Base-by-base conservation (phyloP, 2,888 invertebrate genomes). In the Biston stratarius region DNA sequence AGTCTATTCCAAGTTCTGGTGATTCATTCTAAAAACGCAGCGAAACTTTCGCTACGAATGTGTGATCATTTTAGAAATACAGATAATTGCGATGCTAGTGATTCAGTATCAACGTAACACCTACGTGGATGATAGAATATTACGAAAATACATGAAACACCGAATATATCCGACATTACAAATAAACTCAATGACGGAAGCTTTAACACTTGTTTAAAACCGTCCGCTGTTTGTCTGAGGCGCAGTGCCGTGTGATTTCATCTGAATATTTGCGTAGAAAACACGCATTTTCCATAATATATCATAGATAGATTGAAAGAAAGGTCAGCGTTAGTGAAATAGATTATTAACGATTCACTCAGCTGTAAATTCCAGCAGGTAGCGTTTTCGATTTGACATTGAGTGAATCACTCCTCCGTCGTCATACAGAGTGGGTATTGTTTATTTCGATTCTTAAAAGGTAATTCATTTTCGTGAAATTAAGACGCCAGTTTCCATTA, bases 41-140 rank as follows among this genome's bases (percentile, higher is more conserved):
- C 73, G 77, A 78, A 24, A 69, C 67, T 70, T 75, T 79, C 80
- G 24, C 49, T 51, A 59, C 49, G 78, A 82, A 80, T 80, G 82
- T 72, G 78, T 53, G 47, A 55, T 69, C 53, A 63, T 69, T 66
- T 71, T 67, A 69, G 64, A 72, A 58, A 45, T 55, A 45, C 57
- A 55, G 6, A 45, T 63, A 62, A 72, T 74, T 73, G 64, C 67
- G 62, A 63, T 64, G 61, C 61, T 64, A 69, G 66, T 74, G 65
- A 74, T 62, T 74, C 72, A 72, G 70, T 69, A 64, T 48, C 38
- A 68, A 49, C 51, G 60, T 52, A 60, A 72, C 61, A 64, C 64
- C 69, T 68, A 68, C 72, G 59, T 60, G 49, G 64, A 66, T 61
- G 56, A 67, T 65, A 68, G 62, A 52, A 53, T 47, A 67, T 67